These are phyloP conservation scores for Musca domestica DNA, from an alignment of 1,140 invertebrate species.

Conservation along the genomic window DNA sequence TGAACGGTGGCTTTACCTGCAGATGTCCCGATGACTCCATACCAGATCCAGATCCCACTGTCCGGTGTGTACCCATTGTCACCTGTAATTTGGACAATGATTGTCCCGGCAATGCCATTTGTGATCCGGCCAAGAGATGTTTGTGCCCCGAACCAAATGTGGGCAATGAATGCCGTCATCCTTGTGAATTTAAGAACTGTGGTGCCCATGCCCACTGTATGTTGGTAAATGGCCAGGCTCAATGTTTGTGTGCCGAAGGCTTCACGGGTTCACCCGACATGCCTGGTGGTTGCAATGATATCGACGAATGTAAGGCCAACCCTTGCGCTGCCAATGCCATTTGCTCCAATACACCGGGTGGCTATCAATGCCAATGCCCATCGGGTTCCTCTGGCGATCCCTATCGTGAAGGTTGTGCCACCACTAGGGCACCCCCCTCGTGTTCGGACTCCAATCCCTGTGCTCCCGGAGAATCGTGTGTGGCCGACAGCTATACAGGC, in stretches of 20 bases:
- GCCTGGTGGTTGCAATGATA: conserved; percentile 76
- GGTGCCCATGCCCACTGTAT: conserved; percentile 87
- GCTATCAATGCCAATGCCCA: conserved; percentile 85
- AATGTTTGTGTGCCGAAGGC: conserved; percentile 78
- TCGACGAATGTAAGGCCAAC: conserved; percentile 76
- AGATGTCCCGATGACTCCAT: conserved; percentile 76
- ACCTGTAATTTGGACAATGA: conserved; percentile 72
- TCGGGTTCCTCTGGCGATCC: conserved; percentile 70
- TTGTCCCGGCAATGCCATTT: conserved; percentile 87
- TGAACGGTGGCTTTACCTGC: conserved; percentile 74
- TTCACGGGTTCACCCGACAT: conserved; percentile 69
- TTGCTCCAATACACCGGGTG: conserved; percentile 83
- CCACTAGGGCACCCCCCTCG: conserved; percentile 61
- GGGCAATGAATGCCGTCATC: conserved; percentile 89
- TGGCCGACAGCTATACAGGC: conserved; percentile 69
- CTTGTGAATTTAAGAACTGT: conserved; percentile 81
- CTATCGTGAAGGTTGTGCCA: conserved; percentile 69
- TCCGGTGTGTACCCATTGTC: conserved; percentile 76
- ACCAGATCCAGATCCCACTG: conserved; percentile 75
- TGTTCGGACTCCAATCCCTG: conserved; percentile 76
- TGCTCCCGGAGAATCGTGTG: conserved; percentile 78
- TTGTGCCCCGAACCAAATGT: conserved; percentile 86
- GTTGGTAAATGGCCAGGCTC: conserved; percentile 76
- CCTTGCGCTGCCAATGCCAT: conserved; percentile 80
- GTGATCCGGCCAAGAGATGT: conserved; percentile 73